Conservation (phyloP, 2,888 invertebrate species). For the Zygothrica quintamaculata region DNA sequence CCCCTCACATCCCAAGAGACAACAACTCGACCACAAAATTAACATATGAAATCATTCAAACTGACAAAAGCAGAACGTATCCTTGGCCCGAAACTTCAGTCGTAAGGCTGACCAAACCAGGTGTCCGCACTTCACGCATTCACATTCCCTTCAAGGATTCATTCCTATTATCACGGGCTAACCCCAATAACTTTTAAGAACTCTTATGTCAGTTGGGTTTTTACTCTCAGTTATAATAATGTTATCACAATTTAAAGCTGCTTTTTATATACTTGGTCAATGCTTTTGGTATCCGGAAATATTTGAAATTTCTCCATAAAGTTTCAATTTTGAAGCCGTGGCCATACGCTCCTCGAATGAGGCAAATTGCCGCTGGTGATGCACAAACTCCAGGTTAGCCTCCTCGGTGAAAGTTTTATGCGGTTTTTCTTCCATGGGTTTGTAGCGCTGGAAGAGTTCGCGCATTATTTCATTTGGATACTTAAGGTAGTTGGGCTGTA, state of each 20-base stretch:
- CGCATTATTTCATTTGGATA: slow-evolving; percentile 77
- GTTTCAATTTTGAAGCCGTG: slow-evolving; percentile 39
- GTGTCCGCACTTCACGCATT: slow-evolving; percentile 49
- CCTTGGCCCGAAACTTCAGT: too few relatives aligned
- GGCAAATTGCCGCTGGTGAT: slow-evolving; percentile 57
- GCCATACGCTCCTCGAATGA: slow-evolving; percentile 66
- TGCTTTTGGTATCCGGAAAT: too few relatives aligned
- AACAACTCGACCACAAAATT: slow-evolving; percentile 39
- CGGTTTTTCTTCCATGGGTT: slow-evolving; percentile 56
- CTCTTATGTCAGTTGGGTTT: slow-evolving; percentile 5
- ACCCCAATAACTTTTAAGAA: slow-evolving; percentile 36
- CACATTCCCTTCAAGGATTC: neutral
- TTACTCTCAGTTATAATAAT: neutral
- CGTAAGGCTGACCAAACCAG: slow-evolving; percentile 49
- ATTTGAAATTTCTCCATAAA: slow-evolving; percentile 7
- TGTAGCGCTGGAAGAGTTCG: slow-evolving; percentile 72
- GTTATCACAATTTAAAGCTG: neutral
- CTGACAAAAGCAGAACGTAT: slow-evolving; percentile 45
- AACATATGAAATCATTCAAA: slow-evolving; percentile 46
- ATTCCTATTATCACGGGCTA: slow-evolving; percentile 15
- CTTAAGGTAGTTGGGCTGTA: slow-evolving; percentile 65
- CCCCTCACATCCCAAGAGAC: slow-evolving; percentile 24
- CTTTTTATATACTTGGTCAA: too few relatives aligned
- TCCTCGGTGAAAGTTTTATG: slow-evolving; percentile 68
- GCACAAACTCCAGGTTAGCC: slow-evolving; percentile 65